Evolutionary conservation across 1,140 invertebrate species (phyloP), one percentile per base, ranked within the genome.

Genomic region (Globodera rostochiensis): DNA sequence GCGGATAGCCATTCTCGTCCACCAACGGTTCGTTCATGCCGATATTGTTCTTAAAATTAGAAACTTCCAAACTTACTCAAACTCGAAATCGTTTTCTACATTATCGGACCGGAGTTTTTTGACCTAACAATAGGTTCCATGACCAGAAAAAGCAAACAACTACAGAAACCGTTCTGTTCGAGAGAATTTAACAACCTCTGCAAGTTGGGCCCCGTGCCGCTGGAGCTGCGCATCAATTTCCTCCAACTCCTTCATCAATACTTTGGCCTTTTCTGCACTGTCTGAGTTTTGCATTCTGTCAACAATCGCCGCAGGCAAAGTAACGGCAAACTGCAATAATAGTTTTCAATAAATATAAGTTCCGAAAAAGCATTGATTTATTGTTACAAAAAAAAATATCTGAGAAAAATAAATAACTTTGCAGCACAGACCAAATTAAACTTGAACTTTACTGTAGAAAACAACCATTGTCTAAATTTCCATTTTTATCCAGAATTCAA

Each of bases 1-100:
- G 91, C 1, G 96, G 96, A 91, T 92, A 98, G 3, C 94, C 95
- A 86, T 96, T 93, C 4, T 85, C 82, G 90, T 98, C 96, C 3
- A 97, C 93, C 69, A 98, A 88, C 25, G 94, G 91, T 21, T 78
- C 77, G 2, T 8, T n/a, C 77, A 78, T 78, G 13, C 77, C 77
- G 69, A 78, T 70, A 47, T 70, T 70, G 47, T 78, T 78, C 77
- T 78, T 66, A 13, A 70, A 67, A 69, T n/a, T 9, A 71, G 19
- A 77, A 67, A 21, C 19, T 49, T 13, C 21, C 47, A 77, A 77
- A 11, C 5, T 4, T 11, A 57, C 66, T 2, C 25, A 25, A 13
- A 15, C 21, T 66, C 13, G 13, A 21, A 3, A 21, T 66, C 21
- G 13, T 13, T 15, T 66, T 66, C 60, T 66, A 66, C 21, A 15